phyloP scores from a whole-genome alignment of 2,113 vertebrate genomes.

The Caranx melampygus region DNA sequence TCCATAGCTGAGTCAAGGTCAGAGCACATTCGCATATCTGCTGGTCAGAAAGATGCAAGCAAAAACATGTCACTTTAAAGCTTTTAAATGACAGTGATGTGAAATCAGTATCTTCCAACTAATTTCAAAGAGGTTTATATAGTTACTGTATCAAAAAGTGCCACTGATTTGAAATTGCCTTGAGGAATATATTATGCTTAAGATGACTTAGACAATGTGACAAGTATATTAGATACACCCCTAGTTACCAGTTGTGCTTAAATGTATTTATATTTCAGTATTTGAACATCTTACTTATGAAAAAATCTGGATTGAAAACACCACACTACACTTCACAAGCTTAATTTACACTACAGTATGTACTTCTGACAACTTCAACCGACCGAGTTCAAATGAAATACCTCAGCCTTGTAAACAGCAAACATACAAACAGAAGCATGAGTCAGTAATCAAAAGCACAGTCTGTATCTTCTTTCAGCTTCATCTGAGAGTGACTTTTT shows the following conservation, averaged over 20 bases:
- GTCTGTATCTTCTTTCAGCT: neutral
- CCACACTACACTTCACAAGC: neutral
- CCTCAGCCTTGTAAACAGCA: neutral
- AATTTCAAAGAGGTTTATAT: neutral
- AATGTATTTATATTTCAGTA: neutral
- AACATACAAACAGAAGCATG: neutral
- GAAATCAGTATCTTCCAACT: neutral
- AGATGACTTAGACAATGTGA: neutral
- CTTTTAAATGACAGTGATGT: neutral
- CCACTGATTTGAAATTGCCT: neutral
- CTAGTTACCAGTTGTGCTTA: neutral
- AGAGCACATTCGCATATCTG: neutral
- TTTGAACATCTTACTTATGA: neutral
- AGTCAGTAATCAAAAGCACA: neutral
- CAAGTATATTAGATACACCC: neutral
- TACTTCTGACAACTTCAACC: neutral
- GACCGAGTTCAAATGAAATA: neutral
- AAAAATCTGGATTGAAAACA: neutral
- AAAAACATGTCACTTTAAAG: slow-evolving; percentile 12
- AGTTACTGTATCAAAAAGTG: neutral
- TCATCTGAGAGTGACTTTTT: neutral
- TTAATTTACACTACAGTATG: neutral
- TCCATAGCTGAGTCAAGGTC: neutral
- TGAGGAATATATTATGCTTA: neutral
- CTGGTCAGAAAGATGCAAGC: neutral